These are phyloP conservation scores for Labeo calbasu DNA, from an alignment of 2,797 vertebrate genomes.

Conservation along the genomic window DNA sequence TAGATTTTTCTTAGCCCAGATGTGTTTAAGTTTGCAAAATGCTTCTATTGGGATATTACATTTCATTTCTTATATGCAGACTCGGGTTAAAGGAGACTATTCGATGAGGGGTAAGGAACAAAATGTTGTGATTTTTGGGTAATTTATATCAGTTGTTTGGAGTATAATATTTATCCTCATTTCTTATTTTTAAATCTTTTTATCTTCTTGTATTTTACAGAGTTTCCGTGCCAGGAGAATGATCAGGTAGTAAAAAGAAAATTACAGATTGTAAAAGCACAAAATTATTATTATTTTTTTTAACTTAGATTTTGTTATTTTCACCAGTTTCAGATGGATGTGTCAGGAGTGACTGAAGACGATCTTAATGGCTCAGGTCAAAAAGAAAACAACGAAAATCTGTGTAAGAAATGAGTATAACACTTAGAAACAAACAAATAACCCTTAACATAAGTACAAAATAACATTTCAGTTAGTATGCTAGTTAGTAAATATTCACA, in stretches of 20 bases:
- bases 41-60: neutral
- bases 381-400: constrained; percentile 22
- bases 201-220: constrained; percentile 12
- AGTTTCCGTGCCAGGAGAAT: constrained; percentile 3
- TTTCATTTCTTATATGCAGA: constrained; percentile 55
- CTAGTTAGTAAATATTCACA: neutral
- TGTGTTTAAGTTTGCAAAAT: neutral
- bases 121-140: constrained; percentile 6
- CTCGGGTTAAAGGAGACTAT: constrained; percentile 46
- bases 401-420: constrained; percentile 45
- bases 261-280: neutral
- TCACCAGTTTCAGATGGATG: constrained; percentile 47
- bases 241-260: constrained; percentile 7
- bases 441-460: neutral
- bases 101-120: constrained; percentile 58
- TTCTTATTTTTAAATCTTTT: neutral
- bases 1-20: neutral
- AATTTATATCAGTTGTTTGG: neutral
- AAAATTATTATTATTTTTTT: neutral
- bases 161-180: neutral
- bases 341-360: constrained; percentile 7
- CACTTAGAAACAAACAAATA: neutral
- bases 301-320: neutral
- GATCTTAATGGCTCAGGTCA: constrained; percentile 5
- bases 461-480: neutral